These are phyloP conservation scores for Drosophila arizonae DNA, from an alignment of 1,140 invertebrate genomes.

Conservation along the genomic window DNA sequence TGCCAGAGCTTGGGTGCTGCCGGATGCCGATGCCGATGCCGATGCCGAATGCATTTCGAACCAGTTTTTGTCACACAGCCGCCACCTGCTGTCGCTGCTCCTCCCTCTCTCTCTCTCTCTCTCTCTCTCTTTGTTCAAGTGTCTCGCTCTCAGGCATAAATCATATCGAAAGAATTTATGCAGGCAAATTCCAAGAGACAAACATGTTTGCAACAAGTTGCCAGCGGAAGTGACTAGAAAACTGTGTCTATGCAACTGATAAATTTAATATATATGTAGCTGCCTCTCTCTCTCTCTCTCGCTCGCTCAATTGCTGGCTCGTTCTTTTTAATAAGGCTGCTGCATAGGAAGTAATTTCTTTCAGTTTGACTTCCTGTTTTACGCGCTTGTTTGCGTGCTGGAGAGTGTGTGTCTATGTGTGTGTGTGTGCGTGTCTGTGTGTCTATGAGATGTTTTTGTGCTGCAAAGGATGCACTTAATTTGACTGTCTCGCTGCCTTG, in stretches of 20 bases:
- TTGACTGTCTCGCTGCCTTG: not conserved
- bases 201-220: slow-evolving; percentile 68
- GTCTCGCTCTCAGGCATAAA: slow-evolving; percentile 45
- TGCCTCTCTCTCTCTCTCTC: not conserved
- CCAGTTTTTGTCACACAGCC: slow-evolving; percentile 49
- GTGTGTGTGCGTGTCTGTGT: not conserved
- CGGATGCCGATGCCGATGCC: slow-evolving; percentile 47
- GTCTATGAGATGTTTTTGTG: not conserved
- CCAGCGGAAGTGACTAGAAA: slow-evolving; percentile 64
- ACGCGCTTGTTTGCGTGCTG: not conserved
- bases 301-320: not conserved
- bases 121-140: not conserved
- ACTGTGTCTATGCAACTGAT: slow-evolving; percentile 13
- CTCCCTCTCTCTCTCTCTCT: not conserved
- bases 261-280: not conserved
- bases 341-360: slow-evolving; percentile 55
- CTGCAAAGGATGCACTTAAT: slow-evolving; percentile 49
- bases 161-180: slow-evolving; percentile 72
- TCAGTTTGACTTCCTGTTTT: slow-evolving; percentile 61
- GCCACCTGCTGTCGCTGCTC: not conserved
- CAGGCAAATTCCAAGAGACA: slow-evolving; percentile 57
- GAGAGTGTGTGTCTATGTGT: not conserved
- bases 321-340: slow-evolving; percentile 41
- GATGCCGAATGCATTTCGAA: slow-evolving; percentile 63
- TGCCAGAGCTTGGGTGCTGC: slow-evolving; percentile 24